These are phyloP conservation scores for Novumbra hubbsi DNA, from an alignment of 2,797 vertebrate species.

Conservation along the genomic window DNA sequence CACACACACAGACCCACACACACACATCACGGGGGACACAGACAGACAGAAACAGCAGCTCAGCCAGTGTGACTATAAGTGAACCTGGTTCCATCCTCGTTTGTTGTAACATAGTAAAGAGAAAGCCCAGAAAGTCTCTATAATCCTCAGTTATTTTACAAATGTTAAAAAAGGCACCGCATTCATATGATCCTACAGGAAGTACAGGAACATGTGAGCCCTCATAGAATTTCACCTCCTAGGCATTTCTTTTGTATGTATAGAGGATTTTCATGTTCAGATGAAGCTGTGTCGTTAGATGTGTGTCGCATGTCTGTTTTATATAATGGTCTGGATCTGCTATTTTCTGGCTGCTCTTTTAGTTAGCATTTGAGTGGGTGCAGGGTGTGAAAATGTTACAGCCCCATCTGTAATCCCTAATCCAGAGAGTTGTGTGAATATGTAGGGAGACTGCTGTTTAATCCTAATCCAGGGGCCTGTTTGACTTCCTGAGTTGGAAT, in stretches of 20 bases:
- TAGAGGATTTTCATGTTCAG: neutral
- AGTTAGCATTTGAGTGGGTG: constrained; percentile 20
- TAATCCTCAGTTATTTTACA: neutral
- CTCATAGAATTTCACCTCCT: constrained; percentile 6
- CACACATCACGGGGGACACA: neutral
- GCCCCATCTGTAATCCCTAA: constrained; percentile 55
- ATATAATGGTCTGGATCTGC: neutral
- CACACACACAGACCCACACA: neutral
- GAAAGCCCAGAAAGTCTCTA: constrained; percentile 2
- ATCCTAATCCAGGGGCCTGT: constrained; percentile 49
- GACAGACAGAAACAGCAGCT: constrained; percentile 15
- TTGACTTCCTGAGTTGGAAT: constrained; percentile 22
- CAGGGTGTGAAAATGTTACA: constrained; percentile 50
- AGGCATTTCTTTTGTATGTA: neutral
- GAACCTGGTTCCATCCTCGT: neutral
- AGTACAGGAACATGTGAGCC: neutral
- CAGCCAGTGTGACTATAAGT: neutral
- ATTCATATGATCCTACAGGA: neutral
- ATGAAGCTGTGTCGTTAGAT: neutral
- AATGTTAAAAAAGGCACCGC: neutral
- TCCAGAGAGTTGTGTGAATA: constrained; percentile 52
- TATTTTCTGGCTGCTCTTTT: neutral
- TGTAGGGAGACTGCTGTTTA: constrained; percentile 38
- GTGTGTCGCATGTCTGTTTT: neutral
- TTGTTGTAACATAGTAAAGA: neutral